These are phyloP conservation scores for Hydrolagus affinis DNA, from an alignment of 2,113 vertebrate species.

Conservation along the genomic window DNA sequence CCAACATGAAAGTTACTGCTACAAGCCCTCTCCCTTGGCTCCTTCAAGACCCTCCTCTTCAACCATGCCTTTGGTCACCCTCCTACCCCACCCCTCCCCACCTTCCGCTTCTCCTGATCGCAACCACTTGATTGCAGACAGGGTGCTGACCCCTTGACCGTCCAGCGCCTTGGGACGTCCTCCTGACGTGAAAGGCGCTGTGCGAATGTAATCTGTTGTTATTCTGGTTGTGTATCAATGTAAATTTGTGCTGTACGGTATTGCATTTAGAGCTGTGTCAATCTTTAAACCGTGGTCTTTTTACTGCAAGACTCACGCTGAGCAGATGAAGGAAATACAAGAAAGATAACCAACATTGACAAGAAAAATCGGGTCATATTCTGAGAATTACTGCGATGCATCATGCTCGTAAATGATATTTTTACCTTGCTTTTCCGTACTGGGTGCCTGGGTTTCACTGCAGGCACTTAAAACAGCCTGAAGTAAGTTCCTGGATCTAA, in stretches of 20 bases:
- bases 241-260: neutral
- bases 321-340: neutral
- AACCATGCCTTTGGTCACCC: neutral
- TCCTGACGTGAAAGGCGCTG: too few relatives aligned
- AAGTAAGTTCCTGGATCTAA: conserved; percentile 2
- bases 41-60: too few relatives aligned
- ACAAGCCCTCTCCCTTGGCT: too few relatives aligned
- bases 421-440: neutral
- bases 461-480: neutral
- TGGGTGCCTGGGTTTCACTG: neutral
- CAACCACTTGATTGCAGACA: neutral
- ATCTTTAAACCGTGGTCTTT: neutral
- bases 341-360: too few relatives aligned
- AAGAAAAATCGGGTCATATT: neutral
- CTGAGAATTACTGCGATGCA: neutral
- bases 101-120: neutral
- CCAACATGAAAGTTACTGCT: too few relatives aligned
- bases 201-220: neutral
- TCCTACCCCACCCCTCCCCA: neutral
- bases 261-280: neutral
- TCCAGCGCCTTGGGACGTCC: too few relatives aligned
- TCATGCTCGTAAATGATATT: too few relatives aligned
- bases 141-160: neutral
- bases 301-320: neutral
- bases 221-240: neutral